Evolutionary conservation across 2,888 invertebrate species (phyloP).

Genomic region (Drosophila lacicola): DNA sequence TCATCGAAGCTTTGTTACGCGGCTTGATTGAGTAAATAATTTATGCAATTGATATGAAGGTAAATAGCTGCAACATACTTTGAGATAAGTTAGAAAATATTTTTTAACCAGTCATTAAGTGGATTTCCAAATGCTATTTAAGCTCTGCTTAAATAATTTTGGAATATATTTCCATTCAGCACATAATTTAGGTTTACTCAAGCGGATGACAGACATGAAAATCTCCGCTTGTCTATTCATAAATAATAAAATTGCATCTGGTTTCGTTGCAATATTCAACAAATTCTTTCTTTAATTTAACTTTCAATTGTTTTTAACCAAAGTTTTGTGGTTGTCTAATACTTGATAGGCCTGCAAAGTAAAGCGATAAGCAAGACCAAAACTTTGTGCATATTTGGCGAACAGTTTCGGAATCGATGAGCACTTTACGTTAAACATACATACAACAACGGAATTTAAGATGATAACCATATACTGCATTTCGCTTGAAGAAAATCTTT

Average conservation of each 20-base stretch:
- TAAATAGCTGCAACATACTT: background rate
- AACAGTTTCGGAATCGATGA: background rate
- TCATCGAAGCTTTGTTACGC: slow-evolving; percentile 30
- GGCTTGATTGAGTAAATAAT: slow-evolving; percentile 29
- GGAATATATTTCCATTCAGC: too few species aligned
- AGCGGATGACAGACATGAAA: too few species aligned
- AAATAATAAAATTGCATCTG: too few species aligned
- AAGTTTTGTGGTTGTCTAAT: background rate
- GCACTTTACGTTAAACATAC: background rate
- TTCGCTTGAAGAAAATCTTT: background rate
- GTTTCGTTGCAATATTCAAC: too few species aligned
- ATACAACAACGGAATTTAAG: background rate
- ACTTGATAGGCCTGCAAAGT: background rate
- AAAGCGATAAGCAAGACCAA: background rate
- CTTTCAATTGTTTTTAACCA: background rate
- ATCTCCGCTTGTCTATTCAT: too few species aligned
- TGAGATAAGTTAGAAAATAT: background rate
- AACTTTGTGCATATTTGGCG: background rate
- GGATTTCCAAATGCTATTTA: too few species aligned
- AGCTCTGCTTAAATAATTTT: too few species aligned
- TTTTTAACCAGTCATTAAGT: too few species aligned
- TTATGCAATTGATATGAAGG: slow-evolving; percentile 4
- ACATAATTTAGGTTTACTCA: too few species aligned
- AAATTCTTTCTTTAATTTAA: background rate
- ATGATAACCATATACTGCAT: background rate